Conservation (phyloP, 2,797 vertebrate species). For the Nannoperca obscura region DNA sequence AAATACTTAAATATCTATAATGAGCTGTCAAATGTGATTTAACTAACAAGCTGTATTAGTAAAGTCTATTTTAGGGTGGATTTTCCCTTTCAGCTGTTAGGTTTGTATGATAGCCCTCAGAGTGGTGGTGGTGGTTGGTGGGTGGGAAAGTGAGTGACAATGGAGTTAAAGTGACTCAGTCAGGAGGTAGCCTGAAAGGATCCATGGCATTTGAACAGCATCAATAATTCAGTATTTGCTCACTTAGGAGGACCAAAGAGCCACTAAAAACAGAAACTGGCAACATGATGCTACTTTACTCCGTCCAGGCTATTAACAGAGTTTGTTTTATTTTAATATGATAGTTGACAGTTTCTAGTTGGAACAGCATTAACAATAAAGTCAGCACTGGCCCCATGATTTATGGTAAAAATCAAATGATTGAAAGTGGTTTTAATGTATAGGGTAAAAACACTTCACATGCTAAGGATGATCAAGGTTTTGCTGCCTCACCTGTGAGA, state of each 20-base stretch:
- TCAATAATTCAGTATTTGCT: conserved; percentile 79
- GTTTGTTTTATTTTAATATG: conserved; percentile 60
- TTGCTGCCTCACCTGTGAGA: conserved; percentile 84
- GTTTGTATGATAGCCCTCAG: conserved; percentile 27
- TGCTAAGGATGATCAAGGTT: background rate
- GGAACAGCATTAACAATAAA: conserved; percentile 37
- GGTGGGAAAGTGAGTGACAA: conserved; percentile 44
- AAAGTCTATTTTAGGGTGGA: background rate
- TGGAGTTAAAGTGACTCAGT: conserved; percentile 67
- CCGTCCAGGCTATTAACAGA: conserved; percentile 47
- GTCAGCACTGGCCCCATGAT: conserved; percentile 22
- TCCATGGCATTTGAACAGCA: conserved; percentile 70
- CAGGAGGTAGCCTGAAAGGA: conserved; percentile 64
- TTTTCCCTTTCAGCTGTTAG: conserved; percentile 10
- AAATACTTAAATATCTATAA: conserved; percentile 14
- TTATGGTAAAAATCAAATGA: conserved; percentile 14
- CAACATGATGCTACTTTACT: conserved; percentile 65
- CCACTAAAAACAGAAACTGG: conserved; percentile 71
- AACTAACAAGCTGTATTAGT: background rate
- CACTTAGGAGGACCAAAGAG: conserved; percentile 70
- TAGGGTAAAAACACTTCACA: background rate
- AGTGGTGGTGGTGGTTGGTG: conserved; percentile 15
- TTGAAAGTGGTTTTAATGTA: conserved; percentile 14
- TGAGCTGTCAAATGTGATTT: conserved; percentile 1
- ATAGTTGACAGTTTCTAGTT: conserved; percentile 45